Percentiles rank a stretch among this genome's conserved stretches.
These are phyloP conservation scores for Nesidiocoris tenuis DNA, from an alignment of 2,888 invertebrate genomes.

Conservation along the genomic window DNA sequence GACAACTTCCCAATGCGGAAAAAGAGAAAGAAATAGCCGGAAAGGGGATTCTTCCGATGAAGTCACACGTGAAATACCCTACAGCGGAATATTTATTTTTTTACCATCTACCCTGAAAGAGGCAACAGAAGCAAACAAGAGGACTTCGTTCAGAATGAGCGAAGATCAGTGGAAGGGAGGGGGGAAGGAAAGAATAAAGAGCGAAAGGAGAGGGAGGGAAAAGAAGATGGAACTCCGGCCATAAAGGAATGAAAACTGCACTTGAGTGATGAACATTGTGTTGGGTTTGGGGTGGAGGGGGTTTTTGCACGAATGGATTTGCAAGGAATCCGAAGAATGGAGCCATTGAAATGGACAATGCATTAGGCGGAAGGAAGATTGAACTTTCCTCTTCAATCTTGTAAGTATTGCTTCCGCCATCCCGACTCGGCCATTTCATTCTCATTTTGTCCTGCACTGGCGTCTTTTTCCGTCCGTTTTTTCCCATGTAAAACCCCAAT, in stretches of 20 bases:
- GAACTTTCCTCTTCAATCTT: conserved; percentile 41
- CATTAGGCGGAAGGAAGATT: conserved; percentile 42
- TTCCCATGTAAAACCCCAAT: conserved; percentile 34
- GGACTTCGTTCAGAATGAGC: no score
- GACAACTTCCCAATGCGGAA: neutral
- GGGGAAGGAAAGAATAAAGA: neutral
- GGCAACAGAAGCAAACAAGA: neutral
- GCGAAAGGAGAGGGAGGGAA: conserved; percentile 2
- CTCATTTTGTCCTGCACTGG: neutral
- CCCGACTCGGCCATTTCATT: neutral
- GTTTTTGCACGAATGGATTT: conserved; percentile 41
- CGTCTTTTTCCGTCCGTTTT: conserved; percentile 2
- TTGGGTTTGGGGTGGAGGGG: conserved; percentile 12
- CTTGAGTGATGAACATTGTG: conserved; percentile 43
- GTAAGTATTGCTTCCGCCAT: conserved; percentile 42
- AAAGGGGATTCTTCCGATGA: conserved; percentile 23
- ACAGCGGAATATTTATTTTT: conserved; percentile 28
- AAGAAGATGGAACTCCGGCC: conserved; percentile 15
- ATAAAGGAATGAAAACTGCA: conserved; percentile 42
- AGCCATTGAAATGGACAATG: conserved; percentile 42
- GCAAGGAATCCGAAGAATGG: conserved; percentile 39
- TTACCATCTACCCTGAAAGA: neutral
- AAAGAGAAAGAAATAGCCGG: neutral
- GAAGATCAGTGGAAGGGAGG: neutral
- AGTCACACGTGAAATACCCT: conserved; percentile 35